These are phyloP conservation scores for Megaceryle alcyon DNA, from an alignment of 2,797 vertebrate genomes.

Conservation along the genomic window DNA sequence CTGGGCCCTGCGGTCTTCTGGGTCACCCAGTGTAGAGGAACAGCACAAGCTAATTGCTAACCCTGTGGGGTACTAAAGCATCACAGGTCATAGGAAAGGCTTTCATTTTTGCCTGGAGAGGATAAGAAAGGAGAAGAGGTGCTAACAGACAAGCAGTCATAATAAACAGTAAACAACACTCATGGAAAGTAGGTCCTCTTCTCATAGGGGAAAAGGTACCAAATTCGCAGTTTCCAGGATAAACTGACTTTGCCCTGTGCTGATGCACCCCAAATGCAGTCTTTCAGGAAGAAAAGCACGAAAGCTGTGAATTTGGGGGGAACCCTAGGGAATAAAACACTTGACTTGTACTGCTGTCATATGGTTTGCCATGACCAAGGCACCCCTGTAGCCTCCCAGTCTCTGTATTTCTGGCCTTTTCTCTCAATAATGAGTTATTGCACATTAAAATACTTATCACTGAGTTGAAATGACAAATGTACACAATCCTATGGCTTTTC, in stretches of 20 bases:
- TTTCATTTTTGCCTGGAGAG: not conserved
- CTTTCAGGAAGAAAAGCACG: not conserved
- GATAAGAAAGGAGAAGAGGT: not conserved
- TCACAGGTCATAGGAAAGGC: not conserved
- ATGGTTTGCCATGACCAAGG: not conserved
- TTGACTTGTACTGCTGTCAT: not conserved
- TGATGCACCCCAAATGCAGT: not conserved
- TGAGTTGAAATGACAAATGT: not conserved
- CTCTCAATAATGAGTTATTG: not conserved
- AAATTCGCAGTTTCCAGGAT: not conserved
- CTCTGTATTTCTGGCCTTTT: not conserved
- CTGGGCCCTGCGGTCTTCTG: fast-evolving
- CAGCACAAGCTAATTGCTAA: not conserved
- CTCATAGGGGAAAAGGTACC: not conserved
- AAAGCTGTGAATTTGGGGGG: not conserved
- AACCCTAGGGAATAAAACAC: not conserved
- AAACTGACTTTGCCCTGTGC: not conserved
- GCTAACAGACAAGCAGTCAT: not conserved
- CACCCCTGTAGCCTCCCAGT: not conserved
- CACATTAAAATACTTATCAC: not conserved
- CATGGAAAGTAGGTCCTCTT: not conserved
- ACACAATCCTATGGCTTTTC: not conserved
- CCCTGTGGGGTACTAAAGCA: fast-evolving
- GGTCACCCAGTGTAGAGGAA: not conserved
- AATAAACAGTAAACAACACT: not conserved